Percentiles rank a stretch among this genome's conserved stretches.
These are phyloP conservation scores for Hydrophis major DNA, from an alignment of 2,797 vertebrate genomes.

Conservation along the genomic window DNA sequence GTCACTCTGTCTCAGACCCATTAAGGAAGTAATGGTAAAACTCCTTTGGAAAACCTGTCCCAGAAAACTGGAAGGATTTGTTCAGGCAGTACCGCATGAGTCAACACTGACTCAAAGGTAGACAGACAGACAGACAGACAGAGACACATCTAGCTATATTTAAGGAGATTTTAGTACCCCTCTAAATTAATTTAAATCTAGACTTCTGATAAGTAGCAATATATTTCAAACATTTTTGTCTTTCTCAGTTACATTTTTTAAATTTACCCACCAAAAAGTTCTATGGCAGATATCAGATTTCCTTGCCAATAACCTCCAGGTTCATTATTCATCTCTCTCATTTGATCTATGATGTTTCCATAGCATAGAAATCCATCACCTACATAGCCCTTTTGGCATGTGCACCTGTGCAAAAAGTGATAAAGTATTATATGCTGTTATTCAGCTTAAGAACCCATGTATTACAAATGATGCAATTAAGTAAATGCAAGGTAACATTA, in stretches of 20 bases:
- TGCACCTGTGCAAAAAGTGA: slow-evolving; percentile 74
- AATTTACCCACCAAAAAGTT: slow-evolving; percentile 76
- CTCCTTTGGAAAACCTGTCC: neutral
- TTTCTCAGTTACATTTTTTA: neutral
- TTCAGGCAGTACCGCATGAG: neutral
- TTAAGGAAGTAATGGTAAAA: neutral
- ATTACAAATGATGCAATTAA: neutral
- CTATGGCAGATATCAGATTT: slow-evolving; percentile 80
- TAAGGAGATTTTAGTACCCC: neutral
- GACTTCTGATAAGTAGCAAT: neutral
- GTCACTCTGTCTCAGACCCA: neutral
- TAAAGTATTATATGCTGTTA: neutral
- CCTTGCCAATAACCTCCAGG: slow-evolving; percentile 80
- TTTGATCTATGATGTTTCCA: slow-evolving; percentile 83
- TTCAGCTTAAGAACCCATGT: neutral
- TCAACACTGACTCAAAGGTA: neutral
- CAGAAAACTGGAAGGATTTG: neutral
- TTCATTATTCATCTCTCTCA: slow-evolving; percentile 81
- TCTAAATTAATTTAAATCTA: neutral
- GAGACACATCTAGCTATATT: neutral
- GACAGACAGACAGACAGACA: neutral
- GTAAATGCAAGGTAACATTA: neutral
- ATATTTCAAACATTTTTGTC: neutral
- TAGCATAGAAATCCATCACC: slow-evolving; percentile 85
- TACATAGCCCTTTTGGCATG: slow-evolving; percentile 77